Percentiles rank a stretch among this genome's conserved stretches.
Evolutionary conservation across 2,113 vertebrate genomes (phyloP).

Genomic region (Dermatemys mawii): DNA sequence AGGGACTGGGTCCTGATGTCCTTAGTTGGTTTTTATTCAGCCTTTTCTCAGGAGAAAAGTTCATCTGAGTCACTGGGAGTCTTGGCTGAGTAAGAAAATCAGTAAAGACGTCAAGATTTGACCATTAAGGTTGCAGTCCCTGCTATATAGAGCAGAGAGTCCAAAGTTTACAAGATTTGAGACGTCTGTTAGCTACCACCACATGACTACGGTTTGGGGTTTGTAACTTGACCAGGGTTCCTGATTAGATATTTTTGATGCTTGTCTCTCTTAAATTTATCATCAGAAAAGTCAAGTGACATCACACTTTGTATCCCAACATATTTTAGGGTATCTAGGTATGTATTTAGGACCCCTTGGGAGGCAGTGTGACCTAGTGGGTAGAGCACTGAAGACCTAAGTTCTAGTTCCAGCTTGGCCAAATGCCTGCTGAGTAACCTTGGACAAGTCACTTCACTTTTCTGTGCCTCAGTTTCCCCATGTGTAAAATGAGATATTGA

Average conservation of each 20-base stretch:
- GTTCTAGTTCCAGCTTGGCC: not conserved
- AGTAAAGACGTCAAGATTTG: fast-evolving
- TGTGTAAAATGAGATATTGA: not conserved
- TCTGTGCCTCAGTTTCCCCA: not conserved
- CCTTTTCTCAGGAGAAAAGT: not conserved
- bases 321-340: fast-evolving
- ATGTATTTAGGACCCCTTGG: not conserved
- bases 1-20: not conserved
- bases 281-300: fast-evolving
- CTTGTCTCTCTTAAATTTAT: fast-evolving
- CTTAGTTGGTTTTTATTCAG: not conserved
- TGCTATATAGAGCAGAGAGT: not conserved
- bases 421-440: not conserved
- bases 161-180: not conserved
- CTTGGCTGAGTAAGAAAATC: fast-evolving
- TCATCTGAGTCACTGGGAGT: fast-evolving
- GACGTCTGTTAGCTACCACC: fast-evolving
- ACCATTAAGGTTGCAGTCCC: not conserved
- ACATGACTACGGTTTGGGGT: fast-evolving
- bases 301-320: fast-evolving
- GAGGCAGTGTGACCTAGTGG: not conserved
- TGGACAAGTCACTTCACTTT: not conserved
- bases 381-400: fast-evolving
- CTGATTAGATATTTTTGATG: fast-evolving
- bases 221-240: not conserved